Evolutionary conservation across 2,888 invertebrate genomes (phyloP).

Genomic region (Lepidocyrtoides sp.): DNA sequence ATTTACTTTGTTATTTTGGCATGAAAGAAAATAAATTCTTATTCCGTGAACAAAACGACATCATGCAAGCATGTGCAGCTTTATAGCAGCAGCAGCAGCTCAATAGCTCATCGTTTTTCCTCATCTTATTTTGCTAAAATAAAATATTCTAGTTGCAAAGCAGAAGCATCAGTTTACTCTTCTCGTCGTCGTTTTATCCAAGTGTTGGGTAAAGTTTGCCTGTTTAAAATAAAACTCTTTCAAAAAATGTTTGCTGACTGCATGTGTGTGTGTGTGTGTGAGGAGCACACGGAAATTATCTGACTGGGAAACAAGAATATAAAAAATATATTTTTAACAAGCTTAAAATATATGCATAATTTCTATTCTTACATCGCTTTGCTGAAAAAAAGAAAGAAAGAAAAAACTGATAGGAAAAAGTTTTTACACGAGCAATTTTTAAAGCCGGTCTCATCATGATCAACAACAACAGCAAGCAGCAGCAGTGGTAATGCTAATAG

Average conservation of each 20-base stretch:
- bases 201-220: constrained; percentile 14
- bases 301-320: constrained; percentile 35
- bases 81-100: not conserved
- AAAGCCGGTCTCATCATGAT: constrained; percentile 49
- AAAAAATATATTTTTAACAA: constrained; percentile 8
- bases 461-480: not conserved
- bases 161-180: not conserved
- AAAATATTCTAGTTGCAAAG: constrained; percentile 8
- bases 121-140: constrained; percentile 23
- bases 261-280: not conserved
- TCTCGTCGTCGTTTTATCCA: not conserved
- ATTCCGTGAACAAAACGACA: not conserved
- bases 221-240: constrained; percentile 47
- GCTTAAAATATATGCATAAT: constrained; percentile 8
- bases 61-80: not conserved
- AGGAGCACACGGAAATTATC: constrained; percentile 27
- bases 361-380: constrained; percentile 27
- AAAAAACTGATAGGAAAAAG: constrained; percentile 13
- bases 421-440: constrained; percentile 45
- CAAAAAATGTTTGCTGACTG: constrained; percentile 27
- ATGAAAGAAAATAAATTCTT: constrained; percentile 9
- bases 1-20: constrained; percentile 33
- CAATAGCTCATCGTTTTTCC: constrained; percentile 7
- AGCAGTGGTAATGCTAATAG: not conserved
- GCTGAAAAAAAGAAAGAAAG: constrained; percentile 20